These are phyloP conservation scores for Malaclemys terrapin DNA, from an alignment of 2,113 vertebrate species.

Conservation along the genomic window DNA sequence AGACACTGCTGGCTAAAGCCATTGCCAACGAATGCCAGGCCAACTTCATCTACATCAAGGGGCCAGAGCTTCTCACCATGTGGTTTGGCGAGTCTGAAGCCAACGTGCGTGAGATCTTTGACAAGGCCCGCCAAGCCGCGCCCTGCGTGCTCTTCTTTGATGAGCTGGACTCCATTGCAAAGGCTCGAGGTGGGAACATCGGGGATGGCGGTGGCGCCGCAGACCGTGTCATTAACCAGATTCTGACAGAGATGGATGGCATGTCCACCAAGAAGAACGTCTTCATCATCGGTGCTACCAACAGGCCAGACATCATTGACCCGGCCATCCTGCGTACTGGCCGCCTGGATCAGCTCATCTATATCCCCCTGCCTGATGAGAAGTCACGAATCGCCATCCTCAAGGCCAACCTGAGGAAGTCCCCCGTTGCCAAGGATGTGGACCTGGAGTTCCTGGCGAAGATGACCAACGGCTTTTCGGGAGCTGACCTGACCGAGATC, in stretches of 20 bases:
- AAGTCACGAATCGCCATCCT: slow-evolving; percentile 97
- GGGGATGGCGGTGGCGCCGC: slow-evolving; percentile 96
- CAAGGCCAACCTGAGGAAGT: slow-evolving; percentile 98
- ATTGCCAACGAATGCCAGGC: too few species aligned
- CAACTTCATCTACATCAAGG: too few species aligned
- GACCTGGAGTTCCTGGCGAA: slow-evolving; percentile 96
- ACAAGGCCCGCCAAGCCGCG: slow-evolving; percentile 97
- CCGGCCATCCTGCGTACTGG: slow-evolving; percentile 97
- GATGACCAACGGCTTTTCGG: slow-evolving; percentile 99
- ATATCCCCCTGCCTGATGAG: slow-evolving; percentile 97
- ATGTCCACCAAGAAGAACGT: slow-evolving; percentile 99
- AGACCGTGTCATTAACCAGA: slow-evolving; percentile 98
- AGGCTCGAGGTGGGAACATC: slow-evolving; percentile 96
- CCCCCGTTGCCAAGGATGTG: slow-evolving; percentile 97
- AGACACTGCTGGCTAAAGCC: too few species aligned
- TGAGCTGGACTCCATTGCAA: slow-evolving; percentile 97
- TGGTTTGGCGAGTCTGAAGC: too few species aligned
- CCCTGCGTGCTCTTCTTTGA: slow-evolving; percentile 98
- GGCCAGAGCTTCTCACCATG: too few species aligned
- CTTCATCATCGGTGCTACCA: slow-evolving; percentile 98
- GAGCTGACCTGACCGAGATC: slow-evolving; percentile 96
- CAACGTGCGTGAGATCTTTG: too few species aligned
- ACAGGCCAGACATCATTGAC: slow-evolving; percentile 98
- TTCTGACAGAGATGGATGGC: slow-evolving; percentile 98
- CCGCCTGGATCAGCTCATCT: slow-evolving; percentile 97